Evolutionary conservation across 2,113 vertebrate species (phyloP).

Genomic region (Ellobius talpinus): DNA sequence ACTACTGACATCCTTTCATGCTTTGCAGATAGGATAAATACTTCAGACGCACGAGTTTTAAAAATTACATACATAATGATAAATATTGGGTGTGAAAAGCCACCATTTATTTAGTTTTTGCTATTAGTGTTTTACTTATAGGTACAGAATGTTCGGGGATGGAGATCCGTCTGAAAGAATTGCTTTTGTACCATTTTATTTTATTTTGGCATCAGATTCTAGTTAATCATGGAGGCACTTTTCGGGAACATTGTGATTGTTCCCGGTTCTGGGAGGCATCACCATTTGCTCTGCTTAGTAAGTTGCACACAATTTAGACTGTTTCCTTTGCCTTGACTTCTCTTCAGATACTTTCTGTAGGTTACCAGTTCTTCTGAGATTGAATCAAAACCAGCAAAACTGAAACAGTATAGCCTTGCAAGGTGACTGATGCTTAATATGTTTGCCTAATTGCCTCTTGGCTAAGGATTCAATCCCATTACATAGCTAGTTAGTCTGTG

Average conservation of each 20-base stretch:
- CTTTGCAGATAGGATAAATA: conserved; percentile 12
- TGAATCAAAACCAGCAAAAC: conserved; percentile 69
- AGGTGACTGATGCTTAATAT: conserved; percentile 86
- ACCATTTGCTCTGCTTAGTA: conserved; percentile 21
- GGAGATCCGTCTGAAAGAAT: background rate
- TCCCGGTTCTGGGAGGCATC: conserved; percentile 2
- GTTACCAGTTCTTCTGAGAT: conserved; percentile 55
- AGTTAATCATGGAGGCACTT: background rate
- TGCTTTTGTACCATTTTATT: background rate
- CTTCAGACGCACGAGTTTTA: background rate
- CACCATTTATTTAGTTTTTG: conserved; percentile 36
- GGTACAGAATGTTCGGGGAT: background rate
- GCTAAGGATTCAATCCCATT: conserved; percentile 92
- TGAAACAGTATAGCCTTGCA: conserved; percentile 80
- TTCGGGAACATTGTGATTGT: conserved; percentile 35
- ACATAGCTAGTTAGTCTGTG: conserved; percentile 93
- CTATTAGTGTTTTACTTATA: conserved; percentile 25
- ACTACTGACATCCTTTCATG: background rate
- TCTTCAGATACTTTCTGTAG: conserved; percentile 53
- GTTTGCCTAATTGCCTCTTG: conserved; percentile 94
- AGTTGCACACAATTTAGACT: background rate
- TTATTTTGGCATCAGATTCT: background rate
- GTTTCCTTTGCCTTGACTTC: background rate
- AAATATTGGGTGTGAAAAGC: background rate
- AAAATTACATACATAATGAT: background rate